These are phyloP conservation scores for Dasysyrphus tricinctus DNA, from an alignment of 2,888 invertebrate genomes.

Conservation along the genomic window DNA sequence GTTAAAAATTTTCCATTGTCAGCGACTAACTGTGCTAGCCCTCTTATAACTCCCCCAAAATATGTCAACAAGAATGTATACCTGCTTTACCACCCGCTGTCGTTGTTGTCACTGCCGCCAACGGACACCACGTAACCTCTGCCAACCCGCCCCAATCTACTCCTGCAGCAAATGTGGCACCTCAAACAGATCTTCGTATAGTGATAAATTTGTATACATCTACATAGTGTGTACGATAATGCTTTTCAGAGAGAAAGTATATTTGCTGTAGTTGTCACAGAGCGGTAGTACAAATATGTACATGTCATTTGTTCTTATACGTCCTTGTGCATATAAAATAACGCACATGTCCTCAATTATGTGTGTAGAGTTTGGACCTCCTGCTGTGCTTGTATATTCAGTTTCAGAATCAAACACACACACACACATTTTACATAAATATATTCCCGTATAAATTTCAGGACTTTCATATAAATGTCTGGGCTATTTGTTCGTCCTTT, in stretches of 20 bases:
- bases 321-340: constrained; percentile 71
- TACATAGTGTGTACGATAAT: background rate
- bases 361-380: constrained; percentile 58
- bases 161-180: constrained; percentile 36
- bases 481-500: constrained; percentile 32
- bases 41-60: background rate
- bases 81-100: constrained; percentile 34
- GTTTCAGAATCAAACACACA: constrained; percentile 31
- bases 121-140: too few relatives aligned
- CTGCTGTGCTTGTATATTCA: constrained; percentile 55
- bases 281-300: constrained; percentile 68
- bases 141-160: background rate
- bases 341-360: constrained; percentile 71
- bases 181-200: constrained; percentile 45
- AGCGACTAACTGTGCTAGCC: background rate
- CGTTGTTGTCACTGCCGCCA: background rate
- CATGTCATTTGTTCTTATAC: constrained; percentile 71
- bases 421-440: background rate
- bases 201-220: constrained; percentile 14
- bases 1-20: constrained; percentile 35
- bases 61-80: constrained; percentile 65
- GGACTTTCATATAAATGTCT: constrained; percentile 4
- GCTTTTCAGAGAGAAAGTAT: constrained; percentile 13
- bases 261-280: constrained; percentile 53
- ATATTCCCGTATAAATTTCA: constrained; percentile 27